Evolutionary conservation across 2,113 vertebrate species (phyloP).

Genomic region (Pangasianodon gigas): DNA sequence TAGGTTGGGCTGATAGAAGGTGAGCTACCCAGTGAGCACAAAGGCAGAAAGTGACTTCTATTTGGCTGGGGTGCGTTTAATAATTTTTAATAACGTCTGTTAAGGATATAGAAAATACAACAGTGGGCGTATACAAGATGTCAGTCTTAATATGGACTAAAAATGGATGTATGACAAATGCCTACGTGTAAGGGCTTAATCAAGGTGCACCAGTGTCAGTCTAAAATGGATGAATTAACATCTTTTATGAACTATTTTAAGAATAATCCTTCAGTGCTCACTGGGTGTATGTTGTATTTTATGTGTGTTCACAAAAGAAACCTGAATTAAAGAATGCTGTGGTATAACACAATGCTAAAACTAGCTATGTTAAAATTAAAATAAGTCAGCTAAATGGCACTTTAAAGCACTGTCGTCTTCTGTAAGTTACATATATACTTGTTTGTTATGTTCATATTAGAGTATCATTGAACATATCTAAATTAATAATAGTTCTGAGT

Average conservation of each 20-base stretch:
- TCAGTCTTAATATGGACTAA: not conserved
- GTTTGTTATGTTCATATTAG: not conserved
- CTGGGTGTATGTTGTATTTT: not conserved
- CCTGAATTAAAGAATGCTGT: not conserved
- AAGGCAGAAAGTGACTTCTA: not conserved
- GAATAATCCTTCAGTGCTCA: not conserved
- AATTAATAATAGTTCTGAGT: not conserved
- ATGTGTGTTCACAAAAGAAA: not conserved
- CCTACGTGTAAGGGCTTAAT: not conserved
- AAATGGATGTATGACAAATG: not conserved
- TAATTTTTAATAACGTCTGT: not conserved
- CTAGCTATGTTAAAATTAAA: not conserved
- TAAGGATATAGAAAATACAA: not conserved
- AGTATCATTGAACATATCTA: not conserved
- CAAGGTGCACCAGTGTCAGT: not conserved
- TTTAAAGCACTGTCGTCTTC: not conserved
- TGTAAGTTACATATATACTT: not conserved
- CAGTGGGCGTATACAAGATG: not conserved
- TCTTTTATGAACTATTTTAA: not conserved
- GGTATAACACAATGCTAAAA: not conserved
- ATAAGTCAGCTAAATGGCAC: not conserved
- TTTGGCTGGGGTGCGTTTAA: not conserved
- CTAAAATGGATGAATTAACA: not conserved
- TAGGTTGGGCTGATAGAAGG: not conserved
- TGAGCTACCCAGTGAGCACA: not conserved